Evolutionary conservation across 1,140 invertebrate genomes (phyloP).

Genomic region (Achatina immaculata): DNA sequence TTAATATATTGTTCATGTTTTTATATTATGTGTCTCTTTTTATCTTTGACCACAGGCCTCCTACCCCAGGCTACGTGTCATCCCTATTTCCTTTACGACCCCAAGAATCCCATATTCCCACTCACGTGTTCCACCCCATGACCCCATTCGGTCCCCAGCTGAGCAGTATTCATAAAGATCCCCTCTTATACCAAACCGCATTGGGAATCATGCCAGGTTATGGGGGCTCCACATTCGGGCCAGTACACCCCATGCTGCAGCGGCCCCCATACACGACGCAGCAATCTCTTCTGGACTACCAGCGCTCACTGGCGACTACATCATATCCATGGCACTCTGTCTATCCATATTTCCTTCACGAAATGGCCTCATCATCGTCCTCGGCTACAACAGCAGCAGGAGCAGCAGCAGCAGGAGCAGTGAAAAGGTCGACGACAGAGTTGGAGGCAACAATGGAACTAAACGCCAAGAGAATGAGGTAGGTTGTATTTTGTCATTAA

Average conservation of each 20-base stretch:
- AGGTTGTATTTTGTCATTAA: too few relatives aligned
- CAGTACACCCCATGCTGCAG: slow-evolving; percentile 33
- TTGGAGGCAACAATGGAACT: slow-evolving; percentile 32
- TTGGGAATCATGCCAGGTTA: slow-evolving; percentile 31
- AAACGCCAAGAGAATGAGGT: slow-evolving; percentile 33
- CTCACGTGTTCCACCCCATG: slow-evolving; percentile 35
- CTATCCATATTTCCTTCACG: slow-evolving; percentile 21
- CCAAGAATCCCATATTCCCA: slow-evolving; percentile 9
- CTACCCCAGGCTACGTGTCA: slow-evolving; percentile 9
- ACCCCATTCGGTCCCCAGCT: slow-evolving; percentile 13
- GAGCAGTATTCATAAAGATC: slow-evolving; percentile 33
- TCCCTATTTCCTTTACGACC: slow-evolving; percentile 29
- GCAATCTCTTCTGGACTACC: slow-evolving; percentile 39
- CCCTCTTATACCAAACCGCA: slow-evolving; percentile 34
- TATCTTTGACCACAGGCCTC: slow-evolving; percentile 24
- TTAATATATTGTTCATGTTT: too few relatives aligned
- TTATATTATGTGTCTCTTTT: background rate
- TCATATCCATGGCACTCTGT: slow-evolving; percentile 11
- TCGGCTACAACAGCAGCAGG: background rate
- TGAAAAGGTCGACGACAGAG: slow-evolving; percentile 6
- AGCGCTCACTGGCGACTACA: slow-evolving; percentile 15
- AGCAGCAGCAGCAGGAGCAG: slow-evolving; percentile 9
- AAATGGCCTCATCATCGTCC: background rate
- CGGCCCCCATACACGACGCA: slow-evolving; percentile 30
- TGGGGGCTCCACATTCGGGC: slow-evolving; percentile 22